Evolutionary conservation across 2,888 invertebrate species (phyloP).

Genomic region (Acronicta aceris): DNA sequence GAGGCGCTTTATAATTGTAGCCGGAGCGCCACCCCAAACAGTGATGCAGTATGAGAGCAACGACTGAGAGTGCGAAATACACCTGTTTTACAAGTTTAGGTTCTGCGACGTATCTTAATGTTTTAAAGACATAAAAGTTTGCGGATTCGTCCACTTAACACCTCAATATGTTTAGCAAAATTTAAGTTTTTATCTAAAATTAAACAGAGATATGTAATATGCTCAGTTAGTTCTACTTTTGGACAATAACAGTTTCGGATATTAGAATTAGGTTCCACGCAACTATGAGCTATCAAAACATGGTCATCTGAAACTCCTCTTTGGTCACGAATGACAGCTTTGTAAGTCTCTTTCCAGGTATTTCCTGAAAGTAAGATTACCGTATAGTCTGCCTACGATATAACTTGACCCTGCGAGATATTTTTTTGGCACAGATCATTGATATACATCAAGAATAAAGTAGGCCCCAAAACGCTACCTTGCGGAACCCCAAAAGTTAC

Average conservation of each 20-base stretch:
- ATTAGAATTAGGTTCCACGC: constrained; percentile 4
- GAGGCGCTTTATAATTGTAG: constrained; percentile 1
- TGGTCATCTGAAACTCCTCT: background rate
- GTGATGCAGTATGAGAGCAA: constrained; percentile 2
- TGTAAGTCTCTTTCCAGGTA: constrained; percentile 1
- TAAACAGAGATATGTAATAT: constrained; percentile 3
- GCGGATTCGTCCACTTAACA: constrained; percentile 4
- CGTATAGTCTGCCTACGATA: constrained; percentile 5
- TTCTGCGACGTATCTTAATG: constrained; percentile 4
- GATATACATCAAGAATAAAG: constrained; percentile 6
- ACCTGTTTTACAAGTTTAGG: constrained; percentile 1
- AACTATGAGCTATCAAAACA: constrained; percentile 2
- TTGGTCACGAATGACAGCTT: background rate
- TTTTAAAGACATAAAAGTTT: constrained; percentile 2
- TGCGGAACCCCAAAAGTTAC: too few species aligned
- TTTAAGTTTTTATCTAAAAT: constrained; percentile 3
- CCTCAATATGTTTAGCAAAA: constrained; percentile 4
- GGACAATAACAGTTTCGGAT: background rate
- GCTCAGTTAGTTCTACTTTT: constrained; percentile 1
- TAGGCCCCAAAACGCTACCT: background rate
- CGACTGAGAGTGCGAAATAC: constrained; percentile 3
- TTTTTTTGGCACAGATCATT: constrained; percentile 6
- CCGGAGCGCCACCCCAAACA: constrained; percentile 4
- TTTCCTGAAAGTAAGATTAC: constrained; percentile 1
- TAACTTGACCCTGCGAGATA: background rate